Evolutionary conservation across 2,888 invertebrate species (phyloP), one percentile per base, ranked within the genome.

Genomic region (Pilophorus perplexus): DNA sequence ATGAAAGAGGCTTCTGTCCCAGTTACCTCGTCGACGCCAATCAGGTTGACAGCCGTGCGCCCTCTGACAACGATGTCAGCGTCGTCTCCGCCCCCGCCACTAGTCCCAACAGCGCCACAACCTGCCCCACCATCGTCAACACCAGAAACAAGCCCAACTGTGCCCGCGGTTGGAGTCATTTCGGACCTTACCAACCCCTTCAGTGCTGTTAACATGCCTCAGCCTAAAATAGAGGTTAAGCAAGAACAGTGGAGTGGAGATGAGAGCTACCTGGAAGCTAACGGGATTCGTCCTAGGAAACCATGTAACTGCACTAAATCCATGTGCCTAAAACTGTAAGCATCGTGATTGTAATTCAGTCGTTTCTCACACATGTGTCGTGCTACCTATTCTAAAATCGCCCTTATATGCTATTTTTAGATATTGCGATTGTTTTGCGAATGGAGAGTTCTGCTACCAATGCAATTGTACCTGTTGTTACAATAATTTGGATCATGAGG

Each of bases 281-380:
- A 81, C 72, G 82, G 82, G 14, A 79, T 82, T 68, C 80, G 89
- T 71, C 87, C 90, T 1, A 81, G 92, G 48, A 98, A 98, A 78
- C 96, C 97, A 8, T 99, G 99, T 79, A 99, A 99, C 78, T 99
- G 99, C 79, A 98, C 95, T 27, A 97, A 97, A 79, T 98, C 97
- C 1, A 96, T 96, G 77, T 99, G 99, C 76, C 83, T 99, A 69
- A 99, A 99, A 79, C 79, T 99, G 79, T 97, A 78, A 81, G 84
- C 81, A 37, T 33, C 37, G n/a, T n/a, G n/a, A n/a, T n/a, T n/a
- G n/a, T n/a, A n/a, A n/a, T n/a, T n/a, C n/a, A n/a, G n/a, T n/a
- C n/a, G n/a, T n/a, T n/a, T n/a, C 14, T 54, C 18, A 20, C 12
- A 10, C 12, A 25, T 50, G 20, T 8, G 0, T 6, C 22, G 3